Evolutionary conservation across 2,888 invertebrate species (phyloP), one percentile per base, ranked within the genome.

Genomic region (Heterodera filipjevi): DNA sequence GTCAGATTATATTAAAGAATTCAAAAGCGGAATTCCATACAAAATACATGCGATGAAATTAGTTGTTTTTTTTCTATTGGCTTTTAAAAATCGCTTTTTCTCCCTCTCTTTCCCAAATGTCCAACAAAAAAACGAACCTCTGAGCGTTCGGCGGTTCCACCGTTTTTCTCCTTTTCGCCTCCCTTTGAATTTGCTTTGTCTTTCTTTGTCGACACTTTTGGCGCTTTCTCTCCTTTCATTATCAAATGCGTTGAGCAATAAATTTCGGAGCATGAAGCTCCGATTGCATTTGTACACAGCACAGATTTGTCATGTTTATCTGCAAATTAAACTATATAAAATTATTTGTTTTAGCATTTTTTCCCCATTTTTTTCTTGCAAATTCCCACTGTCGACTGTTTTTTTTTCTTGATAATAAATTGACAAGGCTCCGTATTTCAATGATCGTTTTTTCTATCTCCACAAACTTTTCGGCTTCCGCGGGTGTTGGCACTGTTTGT

Each of bases 401-500:
- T n/a, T n/a, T n/a, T n/a, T n/a, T n/a, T n/a, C n/a, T n/a, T n/a
- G n/a, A n/a, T n/a, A n/a, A n/a, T n/a, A n/a, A n/a, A n/a, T n/a
- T n/a, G n/a, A n/a, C n/a, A n/a, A n/a, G n/a, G n/a, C n/a, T n/a
- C n/a, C n/a, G n/a, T n/a, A n/a, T n/a, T n/a, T n/a, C n/a, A n/a
- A n/a, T n/a, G n/a, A n/a, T n/a, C n/a, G n/a, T n/a, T n/a, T n/a
- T n/a, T n/a, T n/a, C n/a, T n/a, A n/a, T n/a, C 8, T 39, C 39
- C 39, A 59, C 84, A 90, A 90, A 84, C 90, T 88, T 81, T 90
- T 90, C 79, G 89, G 89, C 78, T 90, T 90, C 46, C 90, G 90
- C 79, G 93, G 91, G 89, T 92, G 93, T 0, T 92, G 91, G 89
- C 96, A 97, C 84, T 93, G 94, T 81, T 93, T 93, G 89, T 93